Evolutionary conservation across 2,797 vertebrate species (phyloP).

Genomic region (Hydrophis major): DNA sequence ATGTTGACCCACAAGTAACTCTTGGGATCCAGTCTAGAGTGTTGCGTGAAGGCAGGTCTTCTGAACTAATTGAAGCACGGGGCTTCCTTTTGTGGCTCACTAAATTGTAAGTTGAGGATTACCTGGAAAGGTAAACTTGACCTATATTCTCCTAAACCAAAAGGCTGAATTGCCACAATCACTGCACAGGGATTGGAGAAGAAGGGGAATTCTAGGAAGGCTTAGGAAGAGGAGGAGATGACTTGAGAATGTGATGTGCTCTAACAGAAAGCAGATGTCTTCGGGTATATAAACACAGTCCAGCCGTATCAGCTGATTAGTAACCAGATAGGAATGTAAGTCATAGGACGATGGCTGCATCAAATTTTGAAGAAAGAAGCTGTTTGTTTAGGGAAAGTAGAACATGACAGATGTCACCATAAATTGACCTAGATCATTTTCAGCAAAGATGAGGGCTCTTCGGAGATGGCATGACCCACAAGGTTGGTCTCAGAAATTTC

Average conservation of each 20-base stretch:
- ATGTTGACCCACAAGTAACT: too few species aligned
- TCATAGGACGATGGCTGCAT: not conserved
- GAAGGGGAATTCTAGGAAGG: not conserved
- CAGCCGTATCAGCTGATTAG: not conserved
- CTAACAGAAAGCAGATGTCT: slow-evolving; percentile 13
- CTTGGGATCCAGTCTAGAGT: not conserved
- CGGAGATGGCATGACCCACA: not conserved
- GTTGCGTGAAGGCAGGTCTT: not conserved
- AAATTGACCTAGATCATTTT: not conserved
- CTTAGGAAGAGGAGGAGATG: not conserved
- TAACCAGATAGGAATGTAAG: slow-evolving; percentile 36
- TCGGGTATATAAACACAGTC: not conserved
- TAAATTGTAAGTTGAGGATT: not conserved
- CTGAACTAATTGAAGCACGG: not conserved
- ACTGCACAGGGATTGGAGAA: not conserved
- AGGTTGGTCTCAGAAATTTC: not conserved
- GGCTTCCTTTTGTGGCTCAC: not conserved
- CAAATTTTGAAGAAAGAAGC: not conserved
- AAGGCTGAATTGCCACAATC: not conserved
- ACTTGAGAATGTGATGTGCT: not conserved
- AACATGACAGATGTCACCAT: not conserved
- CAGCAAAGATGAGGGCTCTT: slow-evolving; percentile 14
- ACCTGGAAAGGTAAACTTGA: not conserved
- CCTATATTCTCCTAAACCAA: too few species aligned
- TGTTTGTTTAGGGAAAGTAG: not conserved